A percentile compares a stretch with the other conserved stretches of the same genome.
Conservation (phyloP, 1,140 invertebrate species). For the Drosophila nikananu region DNA sequence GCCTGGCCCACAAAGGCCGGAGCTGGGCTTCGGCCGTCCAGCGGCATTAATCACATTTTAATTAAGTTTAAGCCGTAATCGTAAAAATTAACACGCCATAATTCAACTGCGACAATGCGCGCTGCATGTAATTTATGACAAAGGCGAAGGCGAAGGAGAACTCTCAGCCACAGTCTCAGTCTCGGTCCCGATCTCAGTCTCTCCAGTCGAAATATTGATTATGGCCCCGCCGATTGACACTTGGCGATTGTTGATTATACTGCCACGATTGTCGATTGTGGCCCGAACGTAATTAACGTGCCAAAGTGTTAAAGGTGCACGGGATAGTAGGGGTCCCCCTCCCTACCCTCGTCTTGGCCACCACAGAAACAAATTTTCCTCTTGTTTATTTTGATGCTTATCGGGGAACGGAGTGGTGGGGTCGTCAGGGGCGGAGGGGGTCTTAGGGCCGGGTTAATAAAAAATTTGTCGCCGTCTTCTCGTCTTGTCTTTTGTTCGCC, state of each 20-base stretch:
- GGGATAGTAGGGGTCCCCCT: slow-evolving; percentile 40
- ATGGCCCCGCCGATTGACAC: slow-evolving; percentile 60
- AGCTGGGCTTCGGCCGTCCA: slow-evolving; percentile 36
- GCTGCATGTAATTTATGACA: slow-evolving; percentile 81
- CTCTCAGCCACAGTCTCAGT: not conserved
- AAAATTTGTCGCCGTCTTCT: slow-evolving; percentile 81
- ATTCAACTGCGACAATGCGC: slow-evolving; percentile 81
- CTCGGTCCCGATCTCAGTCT: not conserved
- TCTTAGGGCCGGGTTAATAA: slow-evolving; percentile 74
- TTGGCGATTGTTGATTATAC: slow-evolving; percentile 68
- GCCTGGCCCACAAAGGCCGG: slow-evolving; percentile 59
- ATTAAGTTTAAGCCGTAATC: slow-evolving; percentile 84
- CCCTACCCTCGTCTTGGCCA: slow-evolving; percentile 12
- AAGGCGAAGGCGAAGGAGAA: slow-evolving; percentile 35
- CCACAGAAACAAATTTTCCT: slow-evolving; percentile 77
- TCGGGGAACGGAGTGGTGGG: slow-evolving; percentile 30
- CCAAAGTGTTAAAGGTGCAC: slow-evolving; percentile 78
- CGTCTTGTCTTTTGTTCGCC: slow-evolving; percentile 60
- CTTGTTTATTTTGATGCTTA: slow-evolving; percentile 79
- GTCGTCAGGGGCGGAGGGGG: not conserved
- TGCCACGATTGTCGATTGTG: slow-evolving; percentile 49
- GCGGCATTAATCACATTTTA: slow-evolving; percentile 82
- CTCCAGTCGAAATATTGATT: slow-evolving; percentile 75
- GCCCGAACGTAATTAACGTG: slow-evolving; percentile 75
- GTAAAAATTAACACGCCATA: slow-evolving; percentile 84